A percentile compares a stretch with the other conserved stretches of the same genome.
phyloP scores from a whole-genome alignment of 2,797 vertebrate species.

The Pygocentrus nattereri region DNA sequence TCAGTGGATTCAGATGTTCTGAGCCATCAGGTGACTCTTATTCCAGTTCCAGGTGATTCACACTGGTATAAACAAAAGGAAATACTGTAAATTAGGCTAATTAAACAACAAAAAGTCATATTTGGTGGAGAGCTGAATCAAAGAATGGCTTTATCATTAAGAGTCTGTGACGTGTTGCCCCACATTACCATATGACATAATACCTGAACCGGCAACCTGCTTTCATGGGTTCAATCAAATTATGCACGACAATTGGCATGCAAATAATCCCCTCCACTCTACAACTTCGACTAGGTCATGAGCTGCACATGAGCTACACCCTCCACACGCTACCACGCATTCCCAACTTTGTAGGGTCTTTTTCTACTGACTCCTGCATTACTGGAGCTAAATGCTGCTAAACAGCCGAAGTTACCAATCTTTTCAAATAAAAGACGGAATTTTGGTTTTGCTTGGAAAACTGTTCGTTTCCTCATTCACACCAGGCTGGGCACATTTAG shows the following conservation, averaged over 20 bases:
- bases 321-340: neutral
- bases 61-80: neutral
- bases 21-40: neutral
- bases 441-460: too few species aligned
- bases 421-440: too few species aligned
- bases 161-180: neutral
- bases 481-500: too few species aligned
- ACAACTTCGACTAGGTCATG: neutral
- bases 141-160: neutral
- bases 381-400: too few species aligned
- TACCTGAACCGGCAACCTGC: neutral
- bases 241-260: conserved; percentile 61
- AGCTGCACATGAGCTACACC: neutral
- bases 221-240: conserved; percentile 49
- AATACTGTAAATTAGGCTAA: neutral
- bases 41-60: neutral
- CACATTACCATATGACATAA: conserved; percentile 6
- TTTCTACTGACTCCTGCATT: too few species aligned
- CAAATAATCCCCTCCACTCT: conserved; percentile 57
- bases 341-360: neutral
- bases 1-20: neutral
- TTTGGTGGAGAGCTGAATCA: neutral
- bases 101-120: neutral
- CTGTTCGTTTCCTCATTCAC: too few species aligned
- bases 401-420: too few species aligned